Evolutionary conservation across 2,888 invertebrate species (phyloP).

Genomic region (Aphidoletes aphidimyza): DNA sequence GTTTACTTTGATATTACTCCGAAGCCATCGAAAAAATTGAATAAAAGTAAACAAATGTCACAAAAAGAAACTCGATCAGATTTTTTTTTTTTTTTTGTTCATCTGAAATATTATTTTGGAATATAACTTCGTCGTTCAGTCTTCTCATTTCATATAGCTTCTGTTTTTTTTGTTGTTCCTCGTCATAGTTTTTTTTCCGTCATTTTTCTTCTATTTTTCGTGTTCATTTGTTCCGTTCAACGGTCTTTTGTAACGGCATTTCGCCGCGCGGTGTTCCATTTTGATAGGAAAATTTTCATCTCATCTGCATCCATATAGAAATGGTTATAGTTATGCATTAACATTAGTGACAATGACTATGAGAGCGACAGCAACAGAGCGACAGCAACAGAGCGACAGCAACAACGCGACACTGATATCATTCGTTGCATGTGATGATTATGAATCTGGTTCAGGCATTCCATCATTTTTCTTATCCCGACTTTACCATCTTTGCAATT

Average conservation of each 20-base stretch:
- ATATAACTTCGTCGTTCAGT: neutral
- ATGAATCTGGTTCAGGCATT: neutral
- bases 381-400: no score
- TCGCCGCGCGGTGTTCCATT: neutral
- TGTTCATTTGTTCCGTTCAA: neutral
- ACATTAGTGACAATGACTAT: no score
- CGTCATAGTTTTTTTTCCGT: neutral
- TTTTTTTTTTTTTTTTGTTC: no score
- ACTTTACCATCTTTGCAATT: neutral
- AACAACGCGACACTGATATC: no score
- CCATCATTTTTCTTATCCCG: constrained; percentile 34
- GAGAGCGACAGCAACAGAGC: no score
- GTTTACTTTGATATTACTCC: neutral
- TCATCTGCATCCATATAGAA: no score
- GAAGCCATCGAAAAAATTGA: neutral
- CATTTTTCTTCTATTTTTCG: neutral
- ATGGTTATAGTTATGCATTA: no score
- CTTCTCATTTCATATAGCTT: neutral
- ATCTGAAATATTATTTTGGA: neutral
- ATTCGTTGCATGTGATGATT: neutral
- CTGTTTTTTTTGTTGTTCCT: neutral
- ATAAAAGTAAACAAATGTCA: no score
- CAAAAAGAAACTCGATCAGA: no score
- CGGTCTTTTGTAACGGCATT: neutral
- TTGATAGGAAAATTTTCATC: no score